Conservation (phyloP, 2,797 vertebrate species). For the Melanotaenia nigrans region DNA sequence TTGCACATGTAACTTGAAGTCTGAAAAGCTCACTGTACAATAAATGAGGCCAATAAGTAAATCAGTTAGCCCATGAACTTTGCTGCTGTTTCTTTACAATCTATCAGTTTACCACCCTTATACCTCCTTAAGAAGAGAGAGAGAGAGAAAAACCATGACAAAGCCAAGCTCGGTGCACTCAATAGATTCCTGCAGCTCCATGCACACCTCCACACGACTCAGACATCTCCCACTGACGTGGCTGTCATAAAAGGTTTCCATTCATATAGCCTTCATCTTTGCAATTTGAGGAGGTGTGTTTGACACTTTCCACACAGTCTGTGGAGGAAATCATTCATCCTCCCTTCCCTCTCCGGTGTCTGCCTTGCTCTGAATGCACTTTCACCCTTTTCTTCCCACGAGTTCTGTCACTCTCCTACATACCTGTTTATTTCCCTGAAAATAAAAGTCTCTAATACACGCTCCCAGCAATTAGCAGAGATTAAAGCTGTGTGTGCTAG, state of each 20-base stretch:
- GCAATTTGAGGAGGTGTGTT: slow-evolving; percentile 49
- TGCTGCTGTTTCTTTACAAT: slow-evolving; percentile 35
- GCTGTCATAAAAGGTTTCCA: slow-evolving; percentile 53
- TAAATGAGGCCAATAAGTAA: slow-evolving; percentile 34
- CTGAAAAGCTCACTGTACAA: slow-evolving; percentile 3
- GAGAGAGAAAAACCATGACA: slow-evolving; percentile 20
- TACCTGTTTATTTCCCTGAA: slow-evolving; percentile 44
- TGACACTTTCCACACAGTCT: slow-evolving; percentile 44
- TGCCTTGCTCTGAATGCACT: slow-evolving; percentile 13
- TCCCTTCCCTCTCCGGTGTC: slow-evolving; percentile 13
- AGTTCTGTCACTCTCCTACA: slow-evolving; percentile 2
- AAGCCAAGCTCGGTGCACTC: slow-evolving; percentile 21
- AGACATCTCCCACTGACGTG: slow-evolving; percentile 54
- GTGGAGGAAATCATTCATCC: slow-evolving; percentile 35
- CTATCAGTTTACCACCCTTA: slow-evolving; percentile 28
- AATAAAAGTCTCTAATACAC: slow-evolving; percentile 36
- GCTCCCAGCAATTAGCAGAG: slow-evolving; percentile 39
- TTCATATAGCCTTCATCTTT: slow-evolving; percentile 37
- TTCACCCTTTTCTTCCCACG: neutral
- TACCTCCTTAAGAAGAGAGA: slow-evolving; percentile 24
- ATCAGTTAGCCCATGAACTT: slow-evolving; percentile 42
- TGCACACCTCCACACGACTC: slow-evolving; percentile 42
- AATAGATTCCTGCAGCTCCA: slow-evolving; percentile 63
- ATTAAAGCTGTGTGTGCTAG: slow-evolving; percentile 37
- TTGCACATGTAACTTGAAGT: neutral